Evolutionary conservation across 2,113 vertebrate genomes (phyloP).

Genomic region (Ardeotis arabs): DNA sequence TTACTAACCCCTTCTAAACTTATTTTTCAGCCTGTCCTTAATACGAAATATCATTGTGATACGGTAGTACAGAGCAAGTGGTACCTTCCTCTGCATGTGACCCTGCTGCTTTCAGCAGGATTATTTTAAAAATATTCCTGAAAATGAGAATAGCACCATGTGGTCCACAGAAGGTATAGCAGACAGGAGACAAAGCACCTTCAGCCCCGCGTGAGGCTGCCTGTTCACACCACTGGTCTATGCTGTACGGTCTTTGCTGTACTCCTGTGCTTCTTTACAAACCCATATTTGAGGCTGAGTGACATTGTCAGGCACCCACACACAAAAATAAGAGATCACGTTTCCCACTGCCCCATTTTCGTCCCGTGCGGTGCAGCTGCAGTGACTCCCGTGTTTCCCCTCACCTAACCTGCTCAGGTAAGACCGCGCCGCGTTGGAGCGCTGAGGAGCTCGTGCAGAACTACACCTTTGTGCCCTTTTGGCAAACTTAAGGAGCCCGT

Average conservation of each 20-base stretch:
- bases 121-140: background rate
- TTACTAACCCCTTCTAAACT: background rate
- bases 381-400: background rate
- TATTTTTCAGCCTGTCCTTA: background rate
- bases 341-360: background rate
- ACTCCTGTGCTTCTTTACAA: background rate
- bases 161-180: background rate
- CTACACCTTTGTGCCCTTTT: no score
- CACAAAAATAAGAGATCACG: accelerated
- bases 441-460: no score
- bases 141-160: background rate
- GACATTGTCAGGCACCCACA: background rate
- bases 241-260: accelerated
- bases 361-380: background rate
- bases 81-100: background rate
- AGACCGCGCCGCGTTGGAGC: no score
- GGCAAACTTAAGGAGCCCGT: no score
- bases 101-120: background rate
- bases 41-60: background rate
- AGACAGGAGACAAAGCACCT: background rate
- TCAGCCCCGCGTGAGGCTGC: accelerated
- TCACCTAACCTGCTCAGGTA: no score
- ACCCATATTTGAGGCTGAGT: background rate
- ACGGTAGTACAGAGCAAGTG: background rate
- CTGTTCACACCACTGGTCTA: background rate